A percentile compares a stretch with the other conserved stretches of the same genome.
Evolutionary conservation across 2,888 invertebrate genomes (phyloP).

Genomic region (Strigamia maritima): DNA sequence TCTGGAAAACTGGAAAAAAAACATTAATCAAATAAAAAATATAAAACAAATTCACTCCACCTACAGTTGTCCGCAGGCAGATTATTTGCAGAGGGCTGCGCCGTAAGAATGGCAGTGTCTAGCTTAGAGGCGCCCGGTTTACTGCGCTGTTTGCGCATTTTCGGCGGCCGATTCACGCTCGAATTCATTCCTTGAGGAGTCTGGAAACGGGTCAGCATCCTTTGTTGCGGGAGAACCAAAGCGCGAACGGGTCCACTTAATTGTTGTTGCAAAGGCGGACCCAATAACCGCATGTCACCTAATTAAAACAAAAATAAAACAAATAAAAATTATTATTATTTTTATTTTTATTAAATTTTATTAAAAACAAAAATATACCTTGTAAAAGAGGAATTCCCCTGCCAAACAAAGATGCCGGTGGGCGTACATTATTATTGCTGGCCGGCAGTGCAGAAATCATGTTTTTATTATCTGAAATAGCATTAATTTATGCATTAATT

Average conservation of each 20-base stretch:
- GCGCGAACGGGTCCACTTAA: conserved; percentile 41
- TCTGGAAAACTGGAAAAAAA: neutral
- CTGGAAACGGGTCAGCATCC: conserved; percentile 44
- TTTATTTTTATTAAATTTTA: neutral
- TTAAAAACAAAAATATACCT: conserved; percentile 26
- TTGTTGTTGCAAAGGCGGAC: conserved; percentile 45
- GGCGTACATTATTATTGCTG: conserved; percentile 37
- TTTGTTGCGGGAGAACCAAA: conserved; percentile 44
- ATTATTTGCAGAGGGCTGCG: conserved; percentile 37
- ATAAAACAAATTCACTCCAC: conserved; percentile 4
- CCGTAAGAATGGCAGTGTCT: conserved; percentile 36
- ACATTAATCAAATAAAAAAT: neutral
- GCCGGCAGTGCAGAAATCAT: conserved; percentile 37
- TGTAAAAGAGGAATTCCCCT: conserved; percentile 40
- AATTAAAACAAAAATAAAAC: neutral
- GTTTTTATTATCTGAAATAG: conserved; percentile 36
- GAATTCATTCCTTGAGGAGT: conserved; percentile 42
- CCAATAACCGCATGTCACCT: conserved; percentile 45
- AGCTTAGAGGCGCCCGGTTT: conserved; percentile 41
- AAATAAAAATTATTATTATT: neutral
- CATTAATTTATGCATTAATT: neutral
- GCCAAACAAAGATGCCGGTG: conserved; percentile 40
- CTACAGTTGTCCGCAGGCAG: conserved; percentile 36
- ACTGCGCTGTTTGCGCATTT: conserved; percentile 44
- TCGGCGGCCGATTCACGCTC: conserved; percentile 43